Base-by-base conservation (phyloP, 2,888 invertebrate genomes). In the Abrostola tripartita region DNA sequence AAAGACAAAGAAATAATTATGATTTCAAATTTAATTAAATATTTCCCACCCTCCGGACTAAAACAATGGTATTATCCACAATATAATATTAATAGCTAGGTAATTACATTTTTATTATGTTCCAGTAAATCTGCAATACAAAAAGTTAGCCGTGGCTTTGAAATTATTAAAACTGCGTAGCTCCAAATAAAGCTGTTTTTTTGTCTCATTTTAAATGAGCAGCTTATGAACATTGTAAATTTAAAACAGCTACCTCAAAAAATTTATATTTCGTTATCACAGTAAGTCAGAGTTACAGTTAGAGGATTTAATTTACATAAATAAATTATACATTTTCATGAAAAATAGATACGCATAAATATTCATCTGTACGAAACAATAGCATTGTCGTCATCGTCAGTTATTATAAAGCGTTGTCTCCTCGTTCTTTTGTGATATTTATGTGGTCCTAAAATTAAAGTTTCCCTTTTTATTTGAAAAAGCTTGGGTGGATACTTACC, bases 321-420 rank as follows among this genome's bases (percentile, higher is more conserved):
- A 82, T 79, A 74, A 81, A 76, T 81, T 67, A 78, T 71, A 58
- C 64, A 57, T 64, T 57, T 67, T 69, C 70, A 71, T 82, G 65
- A 71, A 80, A 81, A 75, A 73, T 78, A 74, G 61, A 71, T 67
- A 66, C 67, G 65, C 61, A 66, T 71, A 64, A 73, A 65, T 70
- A 69, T 70, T 64, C 71, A 65, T 63, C 41, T 64, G 68, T 69
- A 79, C 64, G 70, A 71, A 74, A 68, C 55, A 65, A 60, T 65
- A 71, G 62, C 64, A 59, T 52, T 59, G 60, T 52, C 61, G 55
- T 64, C 63, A 59, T 52, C 61, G 55, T 64, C 63, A 57, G 49
- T 59, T 52, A 36, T 60, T 50, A 58, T 71, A 47, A 66, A 72
- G 62, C 40, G 52, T 12, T 60, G 49, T 56, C 14, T 52, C 42